Evolutionary conservation across 23 tunicate genomes (phyloP).

Genomic region (Diplosoma virens): DNA sequence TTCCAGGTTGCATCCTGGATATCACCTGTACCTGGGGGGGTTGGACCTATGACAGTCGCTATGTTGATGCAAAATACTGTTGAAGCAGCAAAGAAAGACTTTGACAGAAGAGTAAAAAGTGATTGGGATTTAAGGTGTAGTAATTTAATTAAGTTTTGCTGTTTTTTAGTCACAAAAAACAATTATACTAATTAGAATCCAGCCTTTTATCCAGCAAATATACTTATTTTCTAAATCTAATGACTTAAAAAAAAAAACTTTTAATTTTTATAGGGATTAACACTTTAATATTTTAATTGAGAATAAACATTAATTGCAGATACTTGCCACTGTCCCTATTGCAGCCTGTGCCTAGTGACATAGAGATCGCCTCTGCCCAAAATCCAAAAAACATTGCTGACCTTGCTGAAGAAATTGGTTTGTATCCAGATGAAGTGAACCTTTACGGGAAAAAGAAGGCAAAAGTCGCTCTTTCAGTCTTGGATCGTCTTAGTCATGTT

Average conservation of each 20-base stretch:
- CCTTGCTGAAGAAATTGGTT: slow-evolving; percentile 82
- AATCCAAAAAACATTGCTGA: slow-evolving; percentile 75
- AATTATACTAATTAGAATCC: too few species aligned
- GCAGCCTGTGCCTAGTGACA: slow-evolving; percentile 91
- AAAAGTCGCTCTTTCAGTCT: slow-evolving; percentile 78
- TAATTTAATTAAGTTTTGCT: not conserved
- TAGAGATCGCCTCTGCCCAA: slow-evolving; percentile 85
- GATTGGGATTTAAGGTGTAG: slow-evolving; percentile 59
- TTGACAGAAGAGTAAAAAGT: slow-evolving; percentile 35
- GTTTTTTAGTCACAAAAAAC: too few species aligned
- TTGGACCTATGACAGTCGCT: slow-evolving; percentile 99
- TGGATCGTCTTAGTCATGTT: slow-evolving; percentile 71
- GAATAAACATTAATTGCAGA: too few species aligned
- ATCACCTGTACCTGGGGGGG: slow-evolving; percentile 99
- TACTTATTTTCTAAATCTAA: too few species aligned
- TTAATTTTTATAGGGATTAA: too few species aligned
- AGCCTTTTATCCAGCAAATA: too few species aligned
- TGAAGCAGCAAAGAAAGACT: slow-evolving; percentile 56
- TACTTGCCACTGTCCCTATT: slow-evolving; percentile 62
- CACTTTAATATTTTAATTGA: too few species aligned
- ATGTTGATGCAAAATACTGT: slow-evolving; percentile 97
- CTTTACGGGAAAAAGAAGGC: slow-evolving; percentile 94
- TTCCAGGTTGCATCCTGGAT: slow-evolving; percentile 79
- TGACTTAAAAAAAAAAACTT: too few species aligned
- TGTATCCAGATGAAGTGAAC: slow-evolving; percentile 69